Conservation (phyloP, 92 coral and sea anemone species). For the Pocillopora grandis region DNA sequence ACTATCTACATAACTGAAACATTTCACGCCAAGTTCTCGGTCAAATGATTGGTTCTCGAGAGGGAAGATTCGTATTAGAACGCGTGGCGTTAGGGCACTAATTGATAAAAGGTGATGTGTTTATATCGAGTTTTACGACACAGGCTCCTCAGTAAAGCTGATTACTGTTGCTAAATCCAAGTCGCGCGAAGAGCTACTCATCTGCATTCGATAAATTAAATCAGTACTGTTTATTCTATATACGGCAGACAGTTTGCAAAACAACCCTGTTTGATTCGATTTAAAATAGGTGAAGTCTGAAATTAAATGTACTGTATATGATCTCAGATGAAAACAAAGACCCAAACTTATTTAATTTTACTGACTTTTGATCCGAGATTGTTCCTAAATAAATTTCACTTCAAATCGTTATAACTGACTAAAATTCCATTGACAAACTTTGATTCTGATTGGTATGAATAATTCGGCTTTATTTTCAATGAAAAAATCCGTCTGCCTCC, state of each 20-base stretch:
- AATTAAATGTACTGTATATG: background rate
- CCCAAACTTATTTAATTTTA: background rate
- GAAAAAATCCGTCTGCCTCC: background rate
- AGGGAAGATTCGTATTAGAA: background rate
- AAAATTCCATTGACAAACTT: background rate
- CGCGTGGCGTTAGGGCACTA: conserved; percentile 2
- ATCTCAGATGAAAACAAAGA: background rate
- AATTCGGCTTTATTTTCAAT: background rate
- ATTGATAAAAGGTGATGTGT: background rate
- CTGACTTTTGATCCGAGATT: conserved; percentile 14
- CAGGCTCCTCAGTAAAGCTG: background rate
- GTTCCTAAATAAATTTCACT: background rate
- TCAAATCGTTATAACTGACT: background rate
- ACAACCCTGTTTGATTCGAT: conserved; percentile 11
- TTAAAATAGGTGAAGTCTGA: conserved; percentile 17
- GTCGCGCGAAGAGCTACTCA: background rate
- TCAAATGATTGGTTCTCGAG: conserved; percentile 5
- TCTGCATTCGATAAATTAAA: conserved; percentile 12
- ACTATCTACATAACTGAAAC: conserved; percentile 16
- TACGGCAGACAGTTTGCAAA: conserved; percentile 20
- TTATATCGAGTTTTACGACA: conserved; percentile 9
- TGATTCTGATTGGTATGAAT: conserved; percentile 8
- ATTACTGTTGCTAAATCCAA: background rate
- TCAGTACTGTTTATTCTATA: background rate
- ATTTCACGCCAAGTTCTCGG: background rate